These are phyloP conservation scores for Lytechinus variegatus DNA, from an alignment of 35 echinoderm and acorn worm genomes.

Conservation along the genomic window DNA sequence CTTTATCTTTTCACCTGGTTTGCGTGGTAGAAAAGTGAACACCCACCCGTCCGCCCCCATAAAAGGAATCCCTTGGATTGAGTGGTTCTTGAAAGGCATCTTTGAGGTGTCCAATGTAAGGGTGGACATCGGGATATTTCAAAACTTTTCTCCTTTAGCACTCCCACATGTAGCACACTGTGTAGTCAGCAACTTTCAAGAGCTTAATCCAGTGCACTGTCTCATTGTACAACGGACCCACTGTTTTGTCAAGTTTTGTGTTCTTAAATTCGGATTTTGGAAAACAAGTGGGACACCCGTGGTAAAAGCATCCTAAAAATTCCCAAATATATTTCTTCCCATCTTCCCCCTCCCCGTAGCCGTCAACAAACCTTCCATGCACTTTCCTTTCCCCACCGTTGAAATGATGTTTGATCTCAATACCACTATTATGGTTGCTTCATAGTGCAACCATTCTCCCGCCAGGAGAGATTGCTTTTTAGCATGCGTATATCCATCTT, in stretches of 20 bases:
- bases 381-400: neutral
- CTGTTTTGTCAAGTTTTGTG: neutral
- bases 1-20: too few relatives aligned
- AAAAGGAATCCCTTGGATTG: too few relatives aligned
- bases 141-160: neutral
- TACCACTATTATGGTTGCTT: neutral
- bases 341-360: neutral
- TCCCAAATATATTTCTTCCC: neutral
- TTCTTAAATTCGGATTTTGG: neutral
- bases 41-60: too few relatives aligned
- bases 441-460: neutral
- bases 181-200: neutral
- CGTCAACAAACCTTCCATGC: neutral
- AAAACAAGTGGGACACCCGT: neutral
- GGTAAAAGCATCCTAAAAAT: slow-evolving; percentile 20
- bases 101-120: neutral
- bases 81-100: neutral
- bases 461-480: neutral
- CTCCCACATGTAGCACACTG: neutral
- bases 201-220: neutral
- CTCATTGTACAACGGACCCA: neutral
- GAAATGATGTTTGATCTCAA: neutral
- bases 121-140: neutral
- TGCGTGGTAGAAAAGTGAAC: too few relatives aligned
- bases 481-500: neutral